Conservation (phyloP, 2,113 vertebrate genomes). For the Callopanchax toddi region DNA sequence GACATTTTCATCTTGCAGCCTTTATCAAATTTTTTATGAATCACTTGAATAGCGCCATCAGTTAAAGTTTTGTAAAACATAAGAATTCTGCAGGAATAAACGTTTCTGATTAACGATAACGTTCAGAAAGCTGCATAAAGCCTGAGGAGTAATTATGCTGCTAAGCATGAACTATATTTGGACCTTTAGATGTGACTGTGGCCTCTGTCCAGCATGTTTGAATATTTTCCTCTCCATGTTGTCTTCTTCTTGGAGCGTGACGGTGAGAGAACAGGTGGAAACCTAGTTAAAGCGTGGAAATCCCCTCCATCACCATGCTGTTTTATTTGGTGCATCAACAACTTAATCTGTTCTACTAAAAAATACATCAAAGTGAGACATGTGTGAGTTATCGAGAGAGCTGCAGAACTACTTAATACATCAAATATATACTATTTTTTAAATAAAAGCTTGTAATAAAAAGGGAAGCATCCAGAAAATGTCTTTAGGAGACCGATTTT, state of each 20-base stretch:
- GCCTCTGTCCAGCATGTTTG: slow-evolving; percentile 50
- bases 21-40: too few species aligned
- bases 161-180: slow-evolving; percentile 8
- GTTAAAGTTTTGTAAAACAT: too few species aligned
- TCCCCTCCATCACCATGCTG: slow-evolving; percentile 44
- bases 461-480: too few species aligned
- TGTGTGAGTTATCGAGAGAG: too few species aligned
- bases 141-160: slow-evolving; percentile 12
- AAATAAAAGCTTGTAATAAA: too few species aligned
- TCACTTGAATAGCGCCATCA: too few species aligned
- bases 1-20: background rate
- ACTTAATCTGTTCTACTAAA: background rate
- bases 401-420: too few species aligned
- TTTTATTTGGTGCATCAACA: slow-evolving; percentile 18
- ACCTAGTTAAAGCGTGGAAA: slow-evolving; percentile 60
- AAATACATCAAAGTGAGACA: background rate
- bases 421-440: too few species aligned
- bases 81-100: too few species aligned
- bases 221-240: slow-evolving; percentile 49
- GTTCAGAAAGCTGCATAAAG: background rate
- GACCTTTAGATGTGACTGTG: slow-evolving; percentile 36
- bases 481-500: too few species aligned
- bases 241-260: slow-evolving; percentile 40
- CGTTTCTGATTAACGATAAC: background rate
- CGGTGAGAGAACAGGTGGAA: slow-evolving; percentile 68